Evolutionary conservation across 2,888 invertebrate species (phyloP).

Genomic region (Acanthosepion esculentum): DNA sequence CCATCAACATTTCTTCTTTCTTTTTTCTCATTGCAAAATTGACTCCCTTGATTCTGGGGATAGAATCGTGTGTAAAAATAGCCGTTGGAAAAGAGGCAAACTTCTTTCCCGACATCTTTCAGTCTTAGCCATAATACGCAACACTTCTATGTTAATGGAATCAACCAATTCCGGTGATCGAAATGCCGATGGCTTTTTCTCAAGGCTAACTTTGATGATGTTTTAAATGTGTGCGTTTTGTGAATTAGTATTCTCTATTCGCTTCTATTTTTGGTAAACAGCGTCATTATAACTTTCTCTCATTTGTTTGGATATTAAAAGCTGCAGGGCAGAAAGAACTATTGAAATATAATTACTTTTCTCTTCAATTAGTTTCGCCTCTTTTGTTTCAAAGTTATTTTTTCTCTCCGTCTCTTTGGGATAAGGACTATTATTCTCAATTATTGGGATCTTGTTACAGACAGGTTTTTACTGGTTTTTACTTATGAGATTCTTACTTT

Average conservation of each 20-base stretch:
- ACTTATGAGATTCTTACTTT: neutral
- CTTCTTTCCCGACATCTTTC: neutral
- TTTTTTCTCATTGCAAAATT: too few species aligned
- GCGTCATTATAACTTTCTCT: neutral
- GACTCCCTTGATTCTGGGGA: neutral
- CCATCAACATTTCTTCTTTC: too few species aligned
- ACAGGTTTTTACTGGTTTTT: neutral
- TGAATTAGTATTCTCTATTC: too few species aligned
- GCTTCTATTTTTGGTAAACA: neutral
- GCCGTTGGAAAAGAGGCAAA: neutral
- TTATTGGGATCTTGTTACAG: neutral
- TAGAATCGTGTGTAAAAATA: neutral
- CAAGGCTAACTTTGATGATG: neutral
- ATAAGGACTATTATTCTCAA: neutral
- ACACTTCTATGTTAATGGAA: neutral
- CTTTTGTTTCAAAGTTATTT: neutral
- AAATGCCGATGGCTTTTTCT: neutral
- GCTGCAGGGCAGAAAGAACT: neutral
- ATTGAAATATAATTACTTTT: neutral
- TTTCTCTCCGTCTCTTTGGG: neutral
- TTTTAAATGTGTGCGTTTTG: neutral
- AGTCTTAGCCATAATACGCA: neutral
- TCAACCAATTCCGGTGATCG: neutral
- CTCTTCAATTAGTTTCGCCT: neutral
- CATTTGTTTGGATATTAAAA: neutral